Base-by-base conservation (phyloP, 2,888 invertebrate species). In the Hyposoter dolosus region DNA sequence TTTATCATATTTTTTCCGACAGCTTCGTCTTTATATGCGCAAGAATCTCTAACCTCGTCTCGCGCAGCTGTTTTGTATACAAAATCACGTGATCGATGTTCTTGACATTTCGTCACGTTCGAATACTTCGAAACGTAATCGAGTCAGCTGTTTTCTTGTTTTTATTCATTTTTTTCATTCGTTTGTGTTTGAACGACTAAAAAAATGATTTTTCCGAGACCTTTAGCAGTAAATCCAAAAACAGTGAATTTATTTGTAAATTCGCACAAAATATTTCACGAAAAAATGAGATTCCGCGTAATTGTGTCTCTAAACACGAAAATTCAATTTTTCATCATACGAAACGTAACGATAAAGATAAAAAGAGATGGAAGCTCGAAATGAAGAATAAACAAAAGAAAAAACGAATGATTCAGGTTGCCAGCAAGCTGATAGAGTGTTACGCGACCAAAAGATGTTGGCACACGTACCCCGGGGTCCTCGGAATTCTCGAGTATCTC, bases 391-490 rank as follows among this genome's bases (percentile, higher is more conserved):
- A 12, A 19, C 10, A 56, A 28, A 56, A n/a, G 3, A 19, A n/a
- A 53, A 53, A 53, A 53, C 1, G 15, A 60, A 7, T 82, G 88
- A 83, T 87, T 84, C 84, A 94, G 94, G 90, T 97, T 72, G 95
- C 97, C 0, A 94, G 94, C 71, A 95, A 95, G 89, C 94, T 98
- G 68, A 96, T 98, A 82, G 95, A 96, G 83, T 95, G 96, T 77
- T 98, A 97, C 91, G 95, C 96, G 91, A 97, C 97, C 0, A 94
- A 95, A 0, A 95, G 95, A 81, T 97, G 97, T 91, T 99, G 98
- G 98, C 95, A 96, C 90, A 94, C 96, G 45, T 95, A 96, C 88
- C 95, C 96, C 68, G 97, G 97, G 19, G 95, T 96, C 32, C 92
- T 95, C 12, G 95, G 96, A 81, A 94, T 98, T n/a, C 94, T 98